phyloP scores from a whole-genome alignment of 2,113 vertebrate species.

The Festucalex cinctus region DNA sequence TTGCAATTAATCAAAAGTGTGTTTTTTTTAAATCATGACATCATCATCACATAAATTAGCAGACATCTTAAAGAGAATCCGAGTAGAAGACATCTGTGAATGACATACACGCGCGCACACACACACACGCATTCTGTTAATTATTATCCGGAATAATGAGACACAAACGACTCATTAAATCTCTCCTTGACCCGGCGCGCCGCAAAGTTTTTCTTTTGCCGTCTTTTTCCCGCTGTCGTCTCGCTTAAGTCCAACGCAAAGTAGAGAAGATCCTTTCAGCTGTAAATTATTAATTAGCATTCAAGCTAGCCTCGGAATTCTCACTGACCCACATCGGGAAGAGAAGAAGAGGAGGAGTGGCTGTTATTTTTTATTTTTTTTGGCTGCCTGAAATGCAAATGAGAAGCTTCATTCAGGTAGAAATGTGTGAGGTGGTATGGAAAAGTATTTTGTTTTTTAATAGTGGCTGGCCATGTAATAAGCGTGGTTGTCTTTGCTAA shows the following conservation, averaged over 20 bases:
- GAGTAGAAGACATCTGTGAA: slow-evolving; percentile 10
- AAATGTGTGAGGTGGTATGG: background rate
- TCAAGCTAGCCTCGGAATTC: slow-evolving; percentile 15
- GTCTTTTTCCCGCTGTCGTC: slow-evolving; percentile 9
- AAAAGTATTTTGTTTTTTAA: background rate
- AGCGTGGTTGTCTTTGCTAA: background rate
- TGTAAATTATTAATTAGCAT: slow-evolving; percentile 45
- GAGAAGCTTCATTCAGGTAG: background rate
- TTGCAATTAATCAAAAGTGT: background rate
- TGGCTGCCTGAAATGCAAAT: slow-evolving; percentile 6
- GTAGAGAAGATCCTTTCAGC: slow-evolving; percentile 26
- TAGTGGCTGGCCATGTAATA: background rate
- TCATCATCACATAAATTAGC: background rate
- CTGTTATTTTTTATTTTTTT: slow-evolving; percentile 2
- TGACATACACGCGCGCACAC: slow-evolving; percentile 17
- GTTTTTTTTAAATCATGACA: background rate
- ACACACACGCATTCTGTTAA: slow-evolving; percentile 43
- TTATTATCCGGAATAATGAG: slow-evolving; percentile 63
- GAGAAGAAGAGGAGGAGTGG: background rate
- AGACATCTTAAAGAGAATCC: background rate
- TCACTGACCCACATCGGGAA: slow-evolving; percentile 19
- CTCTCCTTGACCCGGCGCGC: slow-evolving; percentile 58
- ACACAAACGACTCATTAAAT: slow-evolving; percentile 67
- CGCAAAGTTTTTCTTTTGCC: slow-evolving; percentile 13
- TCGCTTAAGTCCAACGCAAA: slow-evolving; percentile 29